A percentile compares a stretch with the other conserved stretches of the same genome.
phyloP scores from a whole-genome alignment of 2,113 vertebrate species.

The Delphinapterus leucas region DNA sequence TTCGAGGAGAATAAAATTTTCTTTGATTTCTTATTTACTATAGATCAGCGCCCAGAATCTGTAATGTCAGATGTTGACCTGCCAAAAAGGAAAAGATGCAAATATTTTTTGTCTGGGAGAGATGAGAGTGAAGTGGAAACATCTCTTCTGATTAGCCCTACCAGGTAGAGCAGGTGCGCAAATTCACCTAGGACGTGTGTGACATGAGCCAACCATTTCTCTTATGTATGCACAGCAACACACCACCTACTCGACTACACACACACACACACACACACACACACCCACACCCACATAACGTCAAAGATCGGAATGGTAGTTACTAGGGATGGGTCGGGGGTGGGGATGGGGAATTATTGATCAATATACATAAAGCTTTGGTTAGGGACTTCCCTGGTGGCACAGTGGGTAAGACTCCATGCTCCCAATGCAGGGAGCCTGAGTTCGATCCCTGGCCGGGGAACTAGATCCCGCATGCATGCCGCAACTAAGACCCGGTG shows the following conservation, averaged over 20 bases:
- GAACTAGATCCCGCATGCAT: background rate
- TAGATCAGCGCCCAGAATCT: background rate
- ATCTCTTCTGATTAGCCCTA: background rate
- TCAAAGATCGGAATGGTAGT: background rate
- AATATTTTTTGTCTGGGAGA: background rate
- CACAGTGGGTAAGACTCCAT: fast-evolving
- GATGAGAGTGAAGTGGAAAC: background rate
- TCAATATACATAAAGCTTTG: background rate
- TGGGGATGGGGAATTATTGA: background rate
- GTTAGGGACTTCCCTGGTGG: background rate
- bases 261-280: no score
- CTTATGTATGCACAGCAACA: fast-evolving
- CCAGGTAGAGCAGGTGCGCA: background rate
- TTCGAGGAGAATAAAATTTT: background rate
- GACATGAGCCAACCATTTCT: fast-evolving
- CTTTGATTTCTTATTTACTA: background rate
- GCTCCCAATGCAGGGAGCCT: background rate
- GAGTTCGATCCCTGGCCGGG: background rate
- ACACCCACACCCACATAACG: no score
- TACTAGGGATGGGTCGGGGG: background rate
- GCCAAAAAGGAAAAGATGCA: background rate
- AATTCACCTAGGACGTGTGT: background rate
- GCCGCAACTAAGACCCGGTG: background rate
- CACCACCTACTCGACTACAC: fast-evolving
- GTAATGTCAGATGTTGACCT: background rate